A percentile compares a stretch with the other conserved stretches of the same genome.
Evolutionary conservation across 1,140 invertebrate genomes (phyloP).

Genomic region (Zaprionus gabonicus): DNA sequence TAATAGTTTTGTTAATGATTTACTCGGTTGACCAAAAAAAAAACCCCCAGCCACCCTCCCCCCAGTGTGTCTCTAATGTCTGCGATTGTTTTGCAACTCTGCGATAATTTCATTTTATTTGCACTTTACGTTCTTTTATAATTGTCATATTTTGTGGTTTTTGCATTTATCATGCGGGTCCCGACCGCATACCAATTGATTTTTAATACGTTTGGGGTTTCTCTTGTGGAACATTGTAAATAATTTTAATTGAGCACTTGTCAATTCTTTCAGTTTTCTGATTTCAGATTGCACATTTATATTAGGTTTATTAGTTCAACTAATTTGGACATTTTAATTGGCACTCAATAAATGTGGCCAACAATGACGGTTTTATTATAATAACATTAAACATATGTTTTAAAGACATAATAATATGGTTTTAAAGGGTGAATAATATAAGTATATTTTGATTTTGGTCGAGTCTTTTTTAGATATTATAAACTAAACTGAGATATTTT

Average conservation of each 20-base stretch:
- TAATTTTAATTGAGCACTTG: conserved; percentile 43
- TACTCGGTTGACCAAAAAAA: conserved; percentile 60
- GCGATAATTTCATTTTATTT: conserved; percentile 68
- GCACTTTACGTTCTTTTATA: conserved; percentile 35
- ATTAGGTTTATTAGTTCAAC: conserved; percentile 37
- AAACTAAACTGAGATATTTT: too few relatives aligned
- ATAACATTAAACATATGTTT: neutral
- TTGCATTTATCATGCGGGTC: conserved; percentile 33
- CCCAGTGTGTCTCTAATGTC: neutral
- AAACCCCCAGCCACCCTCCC: neutral
- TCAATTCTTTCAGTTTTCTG: conserved; percentile 27
- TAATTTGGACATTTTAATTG: conserved; percentile 64
- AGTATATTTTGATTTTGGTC: neutral
- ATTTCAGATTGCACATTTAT: conserved; percentile 33
- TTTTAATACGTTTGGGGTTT: conserved; percentile 60
- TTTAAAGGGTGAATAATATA: neutral
- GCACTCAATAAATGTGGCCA: conserved; percentile 18
- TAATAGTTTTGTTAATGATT: conserved; percentile 70
- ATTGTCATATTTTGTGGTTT: conserved; percentile 67
- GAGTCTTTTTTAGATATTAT: too few relatives aligned
- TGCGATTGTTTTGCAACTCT: conserved; percentile 16
- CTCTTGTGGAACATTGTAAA: conserved; percentile 6
- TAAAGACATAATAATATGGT: neutral
- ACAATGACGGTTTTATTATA: neutral
- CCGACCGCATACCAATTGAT: conserved; percentile 71